These are phyloP conservation scores for Melanotaenia nigrans DNA, from an alignment of 2,797 vertebrate species.

Conservation along the genomic window DNA sequence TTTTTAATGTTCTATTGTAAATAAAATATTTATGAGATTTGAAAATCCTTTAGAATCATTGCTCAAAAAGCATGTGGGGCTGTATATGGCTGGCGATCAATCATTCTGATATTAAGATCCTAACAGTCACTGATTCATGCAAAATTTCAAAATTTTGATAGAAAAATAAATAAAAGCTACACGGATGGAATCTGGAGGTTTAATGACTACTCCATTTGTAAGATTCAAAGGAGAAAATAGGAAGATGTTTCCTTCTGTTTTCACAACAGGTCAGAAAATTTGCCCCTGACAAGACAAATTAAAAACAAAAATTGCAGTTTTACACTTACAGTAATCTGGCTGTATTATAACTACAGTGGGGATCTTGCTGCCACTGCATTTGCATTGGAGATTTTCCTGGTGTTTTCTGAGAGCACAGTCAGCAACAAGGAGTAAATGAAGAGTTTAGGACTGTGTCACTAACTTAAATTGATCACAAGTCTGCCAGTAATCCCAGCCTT, in stretches of 20 bases:
- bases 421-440: constrained; percentile 6
- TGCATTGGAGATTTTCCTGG: background rate
- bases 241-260: background rate
- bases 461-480: constrained; percentile 52
- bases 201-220: background rate
- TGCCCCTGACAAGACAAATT: background rate
- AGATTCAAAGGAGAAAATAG: background rate
- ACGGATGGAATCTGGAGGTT: background rate
- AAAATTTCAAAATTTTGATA: constrained; percentile 20
- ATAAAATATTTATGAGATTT: background rate
- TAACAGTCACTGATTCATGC: constrained; percentile 11
- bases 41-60: background rate
- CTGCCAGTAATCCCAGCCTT: constrained; percentile 25
- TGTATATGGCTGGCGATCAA: constrained; percentile 5
- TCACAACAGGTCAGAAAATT: background rate
- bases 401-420: constrained; percentile 26
- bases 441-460: constrained; percentile 24
- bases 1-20: background rate
- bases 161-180: constrained; percentile 16
- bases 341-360: background rate
- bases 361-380: constrained; percentile 7
- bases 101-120: constrained; percentile 1
- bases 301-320: background rate
- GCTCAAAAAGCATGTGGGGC: background rate
- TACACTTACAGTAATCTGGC: background rate